These are phyloP conservation scores for Phylloscopus trochilus DNA, from an alignment of 2,113 vertebrate species.

Conservation along the genomic window DNA sequence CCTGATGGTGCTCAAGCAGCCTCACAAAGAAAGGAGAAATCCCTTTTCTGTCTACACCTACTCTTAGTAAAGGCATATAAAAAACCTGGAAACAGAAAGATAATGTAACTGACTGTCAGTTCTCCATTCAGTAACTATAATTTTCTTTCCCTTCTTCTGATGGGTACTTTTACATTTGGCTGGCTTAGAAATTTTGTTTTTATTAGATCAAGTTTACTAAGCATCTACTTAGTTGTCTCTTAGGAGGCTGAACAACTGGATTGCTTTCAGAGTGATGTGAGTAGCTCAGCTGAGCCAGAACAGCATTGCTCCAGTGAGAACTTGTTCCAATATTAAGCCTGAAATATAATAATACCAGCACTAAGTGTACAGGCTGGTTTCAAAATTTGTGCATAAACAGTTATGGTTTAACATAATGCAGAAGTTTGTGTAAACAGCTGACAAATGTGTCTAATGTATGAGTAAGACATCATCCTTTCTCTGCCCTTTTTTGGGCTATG, in stretches of 20 bases:
- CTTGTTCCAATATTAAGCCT: neutral
- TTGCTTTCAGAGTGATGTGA: neutral
- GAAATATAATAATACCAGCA: neutral
- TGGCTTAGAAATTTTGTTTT: neutral
- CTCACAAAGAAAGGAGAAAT: neutral
- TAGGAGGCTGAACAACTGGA: neutral
- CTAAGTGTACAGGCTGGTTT: neutral
- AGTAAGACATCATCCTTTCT: neutral
- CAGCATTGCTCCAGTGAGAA: neutral
- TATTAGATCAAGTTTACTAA: neutral
- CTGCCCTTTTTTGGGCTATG: accelerated
- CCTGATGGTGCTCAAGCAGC: neutral
- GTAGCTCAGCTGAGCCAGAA: neutral
- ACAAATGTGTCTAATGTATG: neutral
- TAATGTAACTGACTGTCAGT: neutral
- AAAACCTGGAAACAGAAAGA: neutral
- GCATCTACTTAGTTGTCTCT: neutral
- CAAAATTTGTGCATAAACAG: neutral
- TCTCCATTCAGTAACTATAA: neutral
- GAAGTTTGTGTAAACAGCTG: neutral
- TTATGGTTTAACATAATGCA: neutral
- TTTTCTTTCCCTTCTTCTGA: neutral
- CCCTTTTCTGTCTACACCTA: neutral
- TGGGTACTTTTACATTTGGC: neutral
- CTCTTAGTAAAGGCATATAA: neutral